These are phyloP conservation scores for Clupea harengus DNA, from an alignment of 2,113 vertebrate genomes.

Conservation along the genomic window DNA sequence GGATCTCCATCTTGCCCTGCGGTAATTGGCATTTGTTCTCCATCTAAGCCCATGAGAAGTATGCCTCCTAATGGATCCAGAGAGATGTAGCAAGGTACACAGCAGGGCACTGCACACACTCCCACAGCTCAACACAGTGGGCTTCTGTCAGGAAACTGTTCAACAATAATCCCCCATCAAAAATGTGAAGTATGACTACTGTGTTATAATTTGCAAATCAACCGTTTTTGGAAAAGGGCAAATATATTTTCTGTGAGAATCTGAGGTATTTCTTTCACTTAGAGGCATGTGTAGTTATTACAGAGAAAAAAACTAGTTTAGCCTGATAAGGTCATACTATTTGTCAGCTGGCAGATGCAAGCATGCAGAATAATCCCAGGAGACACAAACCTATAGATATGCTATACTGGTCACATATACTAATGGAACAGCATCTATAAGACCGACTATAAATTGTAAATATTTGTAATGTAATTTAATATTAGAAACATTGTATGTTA, in stretches of 20 bases:
- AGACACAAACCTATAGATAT: background rate
- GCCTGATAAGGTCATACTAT: background rate
- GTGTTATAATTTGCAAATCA: background rate
- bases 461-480: background rate
- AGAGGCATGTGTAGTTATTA: background rate
- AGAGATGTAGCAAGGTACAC: slow-evolving; percentile 35
- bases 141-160: background rate
- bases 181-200: background rate
- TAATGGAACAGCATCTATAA: background rate
- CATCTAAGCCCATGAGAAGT: slow-evolving; percentile 56
- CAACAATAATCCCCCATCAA: background rate
- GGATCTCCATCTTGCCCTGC: slow-evolving; percentile 10
- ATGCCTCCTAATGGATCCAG: slow-evolving; percentile 54
- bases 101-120: background rate
- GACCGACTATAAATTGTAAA: background rate
- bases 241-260: background rate
- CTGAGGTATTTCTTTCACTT: background rate
- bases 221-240: background rate
- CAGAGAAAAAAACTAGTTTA: background rate
- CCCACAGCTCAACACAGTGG: background rate
- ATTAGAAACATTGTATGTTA: background rate
- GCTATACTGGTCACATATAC: background rate
- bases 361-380: background rate
- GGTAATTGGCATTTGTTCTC: slow-evolving; percentile 39
- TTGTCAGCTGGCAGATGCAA: background rate